Percentiles rank a stretch among this genome's conserved stretches.
phyloP scores from a whole-genome alignment of 2,797 vertebrate species.

The Hydrophis major region DNA sequence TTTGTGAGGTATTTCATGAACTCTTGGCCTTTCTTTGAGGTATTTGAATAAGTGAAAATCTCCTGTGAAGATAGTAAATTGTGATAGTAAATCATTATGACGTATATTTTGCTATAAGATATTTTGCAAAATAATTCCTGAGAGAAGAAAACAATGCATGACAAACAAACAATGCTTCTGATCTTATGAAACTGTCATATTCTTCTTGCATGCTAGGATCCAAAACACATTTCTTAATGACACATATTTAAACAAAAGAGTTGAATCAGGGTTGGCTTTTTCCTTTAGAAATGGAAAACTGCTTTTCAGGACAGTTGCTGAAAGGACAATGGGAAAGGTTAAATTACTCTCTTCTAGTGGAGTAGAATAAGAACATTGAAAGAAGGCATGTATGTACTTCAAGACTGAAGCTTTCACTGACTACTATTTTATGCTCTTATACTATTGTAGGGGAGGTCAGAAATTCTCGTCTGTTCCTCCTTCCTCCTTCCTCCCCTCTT shows the following conservation, averaged over 20 bases:
- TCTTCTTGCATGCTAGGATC: background rate
- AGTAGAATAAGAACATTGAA: background rate
- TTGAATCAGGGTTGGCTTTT: background rate
- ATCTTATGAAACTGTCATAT: background rate
- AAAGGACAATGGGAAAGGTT: background rate
- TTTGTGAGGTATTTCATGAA: constrained; percentile 80
- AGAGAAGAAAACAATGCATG: background rate
- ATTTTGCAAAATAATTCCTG: background rate
- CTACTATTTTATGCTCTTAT: background rate
- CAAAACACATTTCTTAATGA: background rate
- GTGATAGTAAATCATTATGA: constrained; percentile 2
- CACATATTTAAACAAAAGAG: background rate
- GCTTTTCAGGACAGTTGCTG: background rate
- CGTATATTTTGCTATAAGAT: background rate
- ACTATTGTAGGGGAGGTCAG: background rate
- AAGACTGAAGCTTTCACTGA: background rate
- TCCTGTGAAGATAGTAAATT: constrained; percentile 71
- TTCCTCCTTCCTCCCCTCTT: background rate
- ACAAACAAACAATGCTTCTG: background rate
- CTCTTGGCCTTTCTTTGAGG: constrained; percentile 72
- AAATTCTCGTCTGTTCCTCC: background rate
- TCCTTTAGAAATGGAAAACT: background rate
- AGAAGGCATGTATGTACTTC: background rate
- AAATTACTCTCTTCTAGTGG: background rate
- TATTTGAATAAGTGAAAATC: constrained; percentile 81